Conservation (phyloP, 2,888 invertebrate genomes). For the Tuta absoluta region DNA sequence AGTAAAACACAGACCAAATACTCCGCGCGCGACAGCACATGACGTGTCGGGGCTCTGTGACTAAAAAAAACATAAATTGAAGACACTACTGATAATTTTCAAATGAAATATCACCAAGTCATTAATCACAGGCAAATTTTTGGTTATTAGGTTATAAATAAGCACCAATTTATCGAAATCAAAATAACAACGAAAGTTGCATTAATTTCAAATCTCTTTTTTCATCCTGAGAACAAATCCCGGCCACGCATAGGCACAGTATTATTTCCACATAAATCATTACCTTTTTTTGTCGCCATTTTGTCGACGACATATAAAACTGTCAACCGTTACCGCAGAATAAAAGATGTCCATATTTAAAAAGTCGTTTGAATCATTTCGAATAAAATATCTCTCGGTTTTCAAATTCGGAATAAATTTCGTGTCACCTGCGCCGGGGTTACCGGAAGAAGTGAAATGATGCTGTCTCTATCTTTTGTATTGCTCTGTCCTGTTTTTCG, state of each 20-base stretch:
- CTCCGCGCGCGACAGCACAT: too few species aligned
- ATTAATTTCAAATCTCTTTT: neutral
- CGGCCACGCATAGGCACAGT: slow-evolving; percentile 50
- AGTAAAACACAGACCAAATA: too few species aligned
- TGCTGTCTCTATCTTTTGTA: slow-evolving; percentile 47
- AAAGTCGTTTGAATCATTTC: slow-evolving; percentile 78
- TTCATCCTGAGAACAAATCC: slow-evolving; percentile 36
- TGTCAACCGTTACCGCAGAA: slow-evolving; percentile 73
- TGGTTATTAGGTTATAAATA: neutral
- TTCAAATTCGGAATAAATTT: slow-evolving; percentile 81
- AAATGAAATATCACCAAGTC: too few species aligned
- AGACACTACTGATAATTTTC: too few species aligned
- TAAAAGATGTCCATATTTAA: slow-evolving; percentile 79
- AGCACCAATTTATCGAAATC: slow-evolving; percentile 3
- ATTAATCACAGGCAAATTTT: too few species aligned
- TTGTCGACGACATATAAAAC: slow-evolving; percentile 77
- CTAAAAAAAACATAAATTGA: too few species aligned
- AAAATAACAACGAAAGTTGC: slow-evolving; percentile 5
- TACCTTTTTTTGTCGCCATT: slow-evolving; percentile 61
- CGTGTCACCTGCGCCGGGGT: slow-evolving; percentile 77
- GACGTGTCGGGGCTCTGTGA: too few species aligned
- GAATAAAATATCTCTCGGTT: slow-evolving; percentile 78
- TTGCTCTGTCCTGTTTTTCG: slow-evolving; percentile 56
- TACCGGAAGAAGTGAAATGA: slow-evolving; percentile 72
- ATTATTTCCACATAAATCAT: slow-evolving; percentile 78